These are phyloP conservation scores for Drosophila sp. DNA, from an alignment of 1,140 invertebrate species.

Conservation along the genomic window DNA sequence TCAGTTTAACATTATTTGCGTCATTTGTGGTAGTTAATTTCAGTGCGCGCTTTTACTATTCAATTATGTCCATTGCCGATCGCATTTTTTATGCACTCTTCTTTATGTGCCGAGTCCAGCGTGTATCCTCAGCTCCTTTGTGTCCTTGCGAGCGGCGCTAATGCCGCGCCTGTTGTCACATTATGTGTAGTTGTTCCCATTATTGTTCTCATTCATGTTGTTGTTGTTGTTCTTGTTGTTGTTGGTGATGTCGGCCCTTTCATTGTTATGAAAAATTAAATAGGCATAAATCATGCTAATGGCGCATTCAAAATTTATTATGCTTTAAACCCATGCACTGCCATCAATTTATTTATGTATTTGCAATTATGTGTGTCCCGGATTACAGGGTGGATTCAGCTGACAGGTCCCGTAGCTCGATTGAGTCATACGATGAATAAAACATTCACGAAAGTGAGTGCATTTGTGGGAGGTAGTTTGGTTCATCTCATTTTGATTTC, in stretches of 20 bases:
- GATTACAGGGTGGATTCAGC: constrained; percentile 44
- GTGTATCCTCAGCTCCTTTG: not conserved
- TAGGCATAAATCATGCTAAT: constrained; percentile 84
- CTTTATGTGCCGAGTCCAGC: constrained; percentile 41
- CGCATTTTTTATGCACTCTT: constrained; percentile 78
- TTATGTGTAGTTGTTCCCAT: constrained; percentile 52
- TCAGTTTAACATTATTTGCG: constrained; percentile 76
- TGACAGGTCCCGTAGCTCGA: constrained; percentile 26
- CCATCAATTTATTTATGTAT: constrained; percentile 70
- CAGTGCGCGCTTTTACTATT: constrained; percentile 81
- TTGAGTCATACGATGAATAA: constrained; percentile 30
- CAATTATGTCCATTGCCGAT: constrained; percentile 69
- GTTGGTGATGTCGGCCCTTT: constrained; percentile 23
- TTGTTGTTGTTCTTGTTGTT: constrained; percentile 21
- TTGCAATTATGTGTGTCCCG: constrained; percentile 62
- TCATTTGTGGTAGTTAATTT: constrained; percentile 83
- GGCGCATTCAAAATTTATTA: constrained; percentile 83
- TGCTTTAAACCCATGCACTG: constrained; percentile 68
- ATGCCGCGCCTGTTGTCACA: constrained; percentile 67
- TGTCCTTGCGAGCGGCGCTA: constrained; percentile 49
- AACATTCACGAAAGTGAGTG: not conserved
- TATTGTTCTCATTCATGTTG: constrained; percentile 7
- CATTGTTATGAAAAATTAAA: constrained; percentile 84
- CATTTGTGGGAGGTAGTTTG: constrained; percentile 22
- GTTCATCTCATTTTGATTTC: constrained; percentile 55